Evolutionary conservation across 2,797 vertebrate species (phyloP), one percentile per base, ranked within the genome.

Genomic region (Micrastur ruficollis): DNA sequence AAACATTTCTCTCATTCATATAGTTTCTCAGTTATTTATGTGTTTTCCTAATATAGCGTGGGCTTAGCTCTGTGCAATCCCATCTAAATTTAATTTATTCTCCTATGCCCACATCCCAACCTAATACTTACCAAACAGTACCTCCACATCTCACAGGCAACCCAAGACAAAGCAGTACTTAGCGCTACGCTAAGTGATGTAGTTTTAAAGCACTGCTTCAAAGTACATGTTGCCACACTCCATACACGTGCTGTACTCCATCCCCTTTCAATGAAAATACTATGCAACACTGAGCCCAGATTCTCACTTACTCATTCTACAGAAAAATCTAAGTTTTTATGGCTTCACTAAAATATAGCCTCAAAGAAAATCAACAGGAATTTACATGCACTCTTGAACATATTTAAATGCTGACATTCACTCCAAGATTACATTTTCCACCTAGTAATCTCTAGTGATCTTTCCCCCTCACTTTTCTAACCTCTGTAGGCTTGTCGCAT

Each of bases 1-100:
- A 82, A 93, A 47, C 23, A 44, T 63, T 70, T 55, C n/a, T 62
- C 65, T 92, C 74, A 78, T 76, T 90, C 52, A 52, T 62, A 66
- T 1, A 65, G 67, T 27, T 80, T 74, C 67, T 85, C 59, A 59
- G 52, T 65, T 88, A 89, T 79, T 79, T 80, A 62, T n/a, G 78
- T 14, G 22, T 63, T 93, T 88, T 53, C 67, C 49, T 85, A 81
- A 76, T 32, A 65, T 1, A 81, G 22, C 21, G 61, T 38, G 82
- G 52, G 15, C 23, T 22, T 52, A 90, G n/a, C n/a, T 92, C 55
- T 87, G 59, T 65, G 40, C 83, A 80, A 80, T 72, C 50, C 42
- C 55, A 84, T 47, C 42, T 70, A 73, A 52, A 82, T 75, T 68
- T 66, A 56, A 81, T 84, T 62, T 25, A 22, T 20, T 87, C 38